Evolutionary conservation across 2,113 vertebrate species (phyloP), one percentile per base, ranked within the genome.

Genomic region (Pelobates fuscus): DNA sequence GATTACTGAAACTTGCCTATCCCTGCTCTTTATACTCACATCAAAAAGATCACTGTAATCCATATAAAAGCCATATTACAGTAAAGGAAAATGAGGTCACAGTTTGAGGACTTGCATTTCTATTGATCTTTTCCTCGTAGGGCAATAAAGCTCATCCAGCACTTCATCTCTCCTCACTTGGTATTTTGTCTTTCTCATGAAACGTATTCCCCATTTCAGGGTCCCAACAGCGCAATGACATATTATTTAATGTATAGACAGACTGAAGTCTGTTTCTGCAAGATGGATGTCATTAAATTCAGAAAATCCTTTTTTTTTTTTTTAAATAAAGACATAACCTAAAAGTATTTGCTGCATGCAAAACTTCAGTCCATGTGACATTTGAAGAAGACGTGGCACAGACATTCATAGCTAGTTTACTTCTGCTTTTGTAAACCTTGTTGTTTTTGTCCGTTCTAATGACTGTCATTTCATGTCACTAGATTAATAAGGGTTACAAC

Each of bases 31-130:
- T 55, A 55, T 46, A 30, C 7, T 66, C 30, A 66, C 62, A 66
- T 74, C 71, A 72, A 72, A 57, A 29, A 75, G 63, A 46, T 58
- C 37, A 58, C 10, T 29, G n/a, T 67, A 60, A 67, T 74, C 61
- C 27, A 25, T 66, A 29, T 59, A 75, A 58, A 66, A 75, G 54
- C 37, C 32, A 46, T 57, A 66, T 75, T 59, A 59, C 63, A 67
- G 72, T 67, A 23, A 67, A 67, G 52, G n/a, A 30, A 54, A 60
- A 49, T 46, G 63, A 30, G 63, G 52, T 75, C 72, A 75, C 54
- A 75, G 64, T 20, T 24, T 8, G 23, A 20, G 41, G n/a, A 29
- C 41, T 63, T 23, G 32, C 70, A 20, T 41, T 74, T 49, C 30
- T 66, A 43, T 41, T 67, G 37, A 32, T 75, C 57, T 60, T 49